A percentile compares a stretch with the other conserved stretches of the same genome.
These are phyloP conservation scores for Cephalopholis sonnerati DNA, from an alignment of 2,113 vertebrate genomes.

Conservation along the genomic window DNA sequence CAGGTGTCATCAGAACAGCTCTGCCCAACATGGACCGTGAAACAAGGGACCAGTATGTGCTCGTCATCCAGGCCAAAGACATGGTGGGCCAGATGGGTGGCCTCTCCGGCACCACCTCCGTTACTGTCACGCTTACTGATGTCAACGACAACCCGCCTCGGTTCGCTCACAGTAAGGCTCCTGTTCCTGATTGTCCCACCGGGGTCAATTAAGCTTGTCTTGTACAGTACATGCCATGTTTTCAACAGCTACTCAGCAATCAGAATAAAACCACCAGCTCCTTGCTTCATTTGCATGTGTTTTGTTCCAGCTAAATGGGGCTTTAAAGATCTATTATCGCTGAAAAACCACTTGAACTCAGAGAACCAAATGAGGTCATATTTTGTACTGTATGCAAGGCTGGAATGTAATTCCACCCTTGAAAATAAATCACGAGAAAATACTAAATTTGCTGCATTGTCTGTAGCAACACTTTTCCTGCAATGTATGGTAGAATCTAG, in stretches of 20 bases:
- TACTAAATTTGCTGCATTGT: slow-evolving; percentile 19
- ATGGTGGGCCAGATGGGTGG: slow-evolving; percentile 99
- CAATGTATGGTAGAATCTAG: background rate
- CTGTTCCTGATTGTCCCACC: background rate
- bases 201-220: slow-evolving; percentile 27
- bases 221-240: background rate
- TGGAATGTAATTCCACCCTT: slow-evolving; percentile 1
- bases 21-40: slow-evolving; percentile 98
- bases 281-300: background rate
- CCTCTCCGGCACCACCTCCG: slow-evolving; percentile 94
- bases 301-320: slow-evolving; percentile 13
- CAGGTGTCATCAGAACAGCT: slow-evolving; percentile 96
- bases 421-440: slow-evolving; percentile 21
- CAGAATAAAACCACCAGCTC: slow-evolving; percentile 20
- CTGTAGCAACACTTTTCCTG: background rate
- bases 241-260: slow-evolving; percentile 52
- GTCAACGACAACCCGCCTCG: slow-evolving; percentile 97
- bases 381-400: slow-evolving; percentile 9
- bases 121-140: slow-evolving; percentile 94
- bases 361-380: slow-evolving; percentile 23
- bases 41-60: slow-evolving; percentile 94
- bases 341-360: slow-evolving; percentile 45
- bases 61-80: slow-evolving; percentile 98
- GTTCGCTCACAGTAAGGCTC: slow-evolving; percentile 91
- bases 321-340: slow-evolving; percentile 33